Conservation (phyloP, 2,888 invertebrate genomes). For the Alloscopus bannaensis region DNA sequence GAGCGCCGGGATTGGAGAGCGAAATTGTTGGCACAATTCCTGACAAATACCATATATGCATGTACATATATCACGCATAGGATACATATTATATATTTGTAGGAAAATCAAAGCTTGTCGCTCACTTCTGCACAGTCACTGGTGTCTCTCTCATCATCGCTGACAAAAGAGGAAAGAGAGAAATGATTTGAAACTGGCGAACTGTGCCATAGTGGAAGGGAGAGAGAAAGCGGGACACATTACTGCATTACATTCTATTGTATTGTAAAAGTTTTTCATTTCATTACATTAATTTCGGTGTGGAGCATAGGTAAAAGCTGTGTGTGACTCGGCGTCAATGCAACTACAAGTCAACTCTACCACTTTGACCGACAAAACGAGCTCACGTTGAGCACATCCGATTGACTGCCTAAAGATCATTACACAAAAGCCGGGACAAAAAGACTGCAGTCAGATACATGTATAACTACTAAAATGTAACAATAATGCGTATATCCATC, state of each 20-base stretch:
- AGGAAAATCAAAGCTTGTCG: not conserved
- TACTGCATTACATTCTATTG: conserved; percentile 60
- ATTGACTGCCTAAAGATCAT: too few relatives aligned
- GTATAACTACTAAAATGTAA: too few relatives aligned
- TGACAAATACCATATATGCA: conserved; percentile 5
- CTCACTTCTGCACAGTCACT: conserved; percentile 10
- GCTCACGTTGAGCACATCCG: too few relatives aligned
- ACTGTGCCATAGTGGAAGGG: conserved; percentile 18
- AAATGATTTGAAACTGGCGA: too few relatives aligned
- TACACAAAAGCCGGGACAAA: too few relatives aligned
- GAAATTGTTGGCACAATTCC: conserved; percentile 9
- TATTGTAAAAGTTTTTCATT: conserved; percentile 64
- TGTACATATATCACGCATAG: not conserved
- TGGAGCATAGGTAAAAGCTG: too few relatives aligned
- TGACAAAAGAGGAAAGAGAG: not conserved
- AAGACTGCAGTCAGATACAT: too few relatives aligned
- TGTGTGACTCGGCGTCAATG: too few relatives aligned
- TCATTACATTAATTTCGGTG: conserved; percentile 58
- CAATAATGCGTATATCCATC: too few relatives aligned
- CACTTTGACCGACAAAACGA: not conserved
- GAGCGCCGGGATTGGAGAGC: not conserved
- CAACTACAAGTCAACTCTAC: conserved; percentile 22
- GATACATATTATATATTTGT: not conserved
- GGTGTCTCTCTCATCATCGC: too few relatives aligned
- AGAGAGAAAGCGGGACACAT: conserved; percentile 27